A percentile compares a stretch with the other conserved stretches of the same genome.
These are phyloP conservation scores for Hyperoplus immaculatus DNA, from an alignment of 2,797 vertebrate genomes.

Conservation along the genomic window DNA sequence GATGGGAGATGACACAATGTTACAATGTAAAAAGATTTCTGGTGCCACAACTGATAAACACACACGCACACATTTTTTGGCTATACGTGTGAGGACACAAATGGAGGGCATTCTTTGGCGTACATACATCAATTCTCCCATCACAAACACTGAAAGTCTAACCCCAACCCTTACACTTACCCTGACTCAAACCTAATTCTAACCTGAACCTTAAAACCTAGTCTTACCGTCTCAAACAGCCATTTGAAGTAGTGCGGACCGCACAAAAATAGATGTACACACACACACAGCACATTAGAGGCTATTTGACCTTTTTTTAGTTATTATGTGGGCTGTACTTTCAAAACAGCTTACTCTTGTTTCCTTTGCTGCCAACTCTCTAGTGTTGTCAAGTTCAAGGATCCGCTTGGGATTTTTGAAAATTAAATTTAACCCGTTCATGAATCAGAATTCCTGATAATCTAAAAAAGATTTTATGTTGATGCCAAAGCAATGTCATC, in stretches of 20 bases:
- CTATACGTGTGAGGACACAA: too few species aligned
- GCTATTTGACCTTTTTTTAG: slow-evolving; percentile 26
- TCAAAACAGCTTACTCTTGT: slow-evolving; percentile 1
- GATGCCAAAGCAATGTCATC: too few species aligned
- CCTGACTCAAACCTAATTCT: too few species aligned
- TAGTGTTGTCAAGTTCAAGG: slow-evolving; percentile 5
- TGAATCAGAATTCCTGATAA: background rate
- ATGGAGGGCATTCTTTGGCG: too few species aligned
- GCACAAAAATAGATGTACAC: background rate
- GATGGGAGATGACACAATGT: too few species aligned
- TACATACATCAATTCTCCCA: too few species aligned
- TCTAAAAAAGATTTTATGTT: background rate
- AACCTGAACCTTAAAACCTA: too few species aligned
- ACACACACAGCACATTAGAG: background rate
- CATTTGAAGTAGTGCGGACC: too few species aligned
- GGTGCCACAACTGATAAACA: background rate
- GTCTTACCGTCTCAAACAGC: too few species aligned
- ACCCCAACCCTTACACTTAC: too few species aligned
- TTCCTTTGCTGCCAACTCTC: slow-evolving; percentile 16
- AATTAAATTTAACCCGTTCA: background rate
- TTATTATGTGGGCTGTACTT: slow-evolving; percentile 12
- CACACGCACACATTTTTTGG: background rate
- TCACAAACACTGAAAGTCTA: too few species aligned
- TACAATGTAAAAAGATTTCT: background rate
- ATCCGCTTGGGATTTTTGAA: background rate